Evolutionary conservation across 2,113 vertebrate genomes (phyloP), one percentile per base, ranked within the genome.

Genomic region (Arvicanthis niloticus): DNA sequence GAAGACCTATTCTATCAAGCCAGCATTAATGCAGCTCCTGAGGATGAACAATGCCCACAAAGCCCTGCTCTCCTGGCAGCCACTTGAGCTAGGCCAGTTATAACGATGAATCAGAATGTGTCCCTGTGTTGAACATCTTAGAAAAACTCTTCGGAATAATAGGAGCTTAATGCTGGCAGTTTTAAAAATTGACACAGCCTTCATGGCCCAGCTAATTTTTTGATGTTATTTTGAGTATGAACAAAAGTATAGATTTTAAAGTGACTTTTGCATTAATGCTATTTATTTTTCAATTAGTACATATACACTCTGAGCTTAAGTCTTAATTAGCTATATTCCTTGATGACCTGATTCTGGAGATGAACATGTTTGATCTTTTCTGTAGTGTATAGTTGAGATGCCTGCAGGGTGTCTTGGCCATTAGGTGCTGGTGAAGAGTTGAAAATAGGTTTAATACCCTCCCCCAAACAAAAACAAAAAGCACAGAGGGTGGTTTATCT

Each of bases 41-140:
- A 95, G 92, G 72, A 82, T 0, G 77, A 94, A 80, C 92, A 95
- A 67, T 81, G 56, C 73, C 68, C 81, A 56, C 90, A 89, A 97
- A 97, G 67, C 94, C 86, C 78, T 92, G 73, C 88, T 96, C 72
- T 96, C 96, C 89, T 94, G 91, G 89, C 81, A 95, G 94, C 91
- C 94, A 89, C 96, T 97, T 96, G 93, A 96, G 96, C 60, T 87
- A 91, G 96, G 93, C 78, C 95, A 87, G 82, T 94, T 91, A n/a
- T 72, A 96, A 88, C 0, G 53, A 97, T 95, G 96, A 97, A 89
- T 97, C 89, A 97, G 94, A 94, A 65, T 89, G 67, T 88, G 82
- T 60, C 56, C 73, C 68, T 76, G 13, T 91, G 78, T 89, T 86
- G 93, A 96, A 89, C 72, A 93, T 96, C 80, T 95, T 97, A 80